Base-by-base conservation (phyloP, 2,113 vertebrate genomes). In the Coracopsis vasa region DNA sequence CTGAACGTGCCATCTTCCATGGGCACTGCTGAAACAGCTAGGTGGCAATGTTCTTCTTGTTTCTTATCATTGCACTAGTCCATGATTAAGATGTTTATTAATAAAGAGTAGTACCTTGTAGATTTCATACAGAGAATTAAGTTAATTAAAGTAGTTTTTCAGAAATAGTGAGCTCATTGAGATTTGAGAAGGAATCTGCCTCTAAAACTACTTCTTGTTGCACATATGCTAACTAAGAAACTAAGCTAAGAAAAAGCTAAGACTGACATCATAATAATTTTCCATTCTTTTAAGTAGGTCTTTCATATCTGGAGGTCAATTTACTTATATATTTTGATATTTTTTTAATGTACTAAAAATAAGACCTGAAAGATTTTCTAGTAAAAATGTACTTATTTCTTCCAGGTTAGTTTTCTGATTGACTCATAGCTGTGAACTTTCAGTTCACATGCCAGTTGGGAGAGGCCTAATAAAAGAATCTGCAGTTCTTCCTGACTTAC, bases 1-100 rank as follows among this genome's bases (percentile, higher is more conserved):
- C 69, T 71, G 70, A 92, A 60, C 1, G 0, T 81, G 37, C 86
- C 86, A 91, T 87, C 51, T 54, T 92, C 73, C 24, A 75, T 89
- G 89, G 89, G 70, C 80, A 39, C 91, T 54, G 73, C 29, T 79
- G 65, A 61, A 86, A 81, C 96, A 97, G 96, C 96, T 97, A 97
- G 96, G 91, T 97, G 96, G 96, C 96, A 97, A 97, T 97, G 95
- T 97, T 97, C 93, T 96, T 96, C 94, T 97, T 97, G 69, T 96
- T 97, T 96, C 95, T 92, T 80, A 64, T 21, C 13, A 1, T 45
- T 51, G 47, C 37, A 44, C 80, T 60, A 44, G 80, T 29, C 61
- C 65, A 3, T 81, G 93, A 95, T 96, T 95, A 95, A 97, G 86
- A 75, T 87, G 61, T 79, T 95, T 97, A 81, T 92, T 96, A 97